Evolutionary conservation across 2,113 vertebrate species (phyloP), one percentile per base, ranked within the genome.

Genomic region (Ia io): DNA sequence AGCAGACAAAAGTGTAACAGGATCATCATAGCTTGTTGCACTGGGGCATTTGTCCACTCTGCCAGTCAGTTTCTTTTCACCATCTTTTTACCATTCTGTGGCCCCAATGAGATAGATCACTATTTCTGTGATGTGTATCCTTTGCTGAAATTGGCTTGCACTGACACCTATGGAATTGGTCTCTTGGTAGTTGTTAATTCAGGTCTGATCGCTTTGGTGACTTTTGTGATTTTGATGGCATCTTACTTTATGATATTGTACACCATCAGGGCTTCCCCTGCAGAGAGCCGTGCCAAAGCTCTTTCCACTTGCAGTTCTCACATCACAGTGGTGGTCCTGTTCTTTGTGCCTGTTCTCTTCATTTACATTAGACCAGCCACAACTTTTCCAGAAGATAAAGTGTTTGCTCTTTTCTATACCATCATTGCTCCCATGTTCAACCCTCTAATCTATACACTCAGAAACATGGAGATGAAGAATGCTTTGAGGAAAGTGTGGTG

Each of bases 51-150:
- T 73, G 2, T 79, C 8, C 91, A 96, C 53, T 94, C 96, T 10
- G 61, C 84, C 14, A 59, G 59, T 35, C 92, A 94, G 37, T 87
- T 94, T 47, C 49, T 97, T 40, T 47, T 96, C 25, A 88, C 51
- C 20, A n/a, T 61, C 32, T 92, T 77, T 17, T 84, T 97, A 56
- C 94, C 69, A 0, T 98, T 96, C 47, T 97, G 93, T 88, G 96
- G 95, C 5, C 80, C 91, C 79, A 95, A 42, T 74, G 67, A 95
- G 44, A 87, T 82, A 20, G 95, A 96, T n/a, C 96, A 97, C 77
- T 97, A 94, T 28, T 95, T 97, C 18, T 97, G 95, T 5, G 94
- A 98, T 22, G 79, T 95, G 30, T 93, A 92, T 22, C 88, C 90
- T 63, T 67, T 97, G 30, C 65, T 95, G 84, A 94, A 97, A 47